These are phyloP conservation scores for Loris lydekkerianus DNA, from an alignment of 2,797 vertebrate species.

Conservation along the genomic window DNA sequence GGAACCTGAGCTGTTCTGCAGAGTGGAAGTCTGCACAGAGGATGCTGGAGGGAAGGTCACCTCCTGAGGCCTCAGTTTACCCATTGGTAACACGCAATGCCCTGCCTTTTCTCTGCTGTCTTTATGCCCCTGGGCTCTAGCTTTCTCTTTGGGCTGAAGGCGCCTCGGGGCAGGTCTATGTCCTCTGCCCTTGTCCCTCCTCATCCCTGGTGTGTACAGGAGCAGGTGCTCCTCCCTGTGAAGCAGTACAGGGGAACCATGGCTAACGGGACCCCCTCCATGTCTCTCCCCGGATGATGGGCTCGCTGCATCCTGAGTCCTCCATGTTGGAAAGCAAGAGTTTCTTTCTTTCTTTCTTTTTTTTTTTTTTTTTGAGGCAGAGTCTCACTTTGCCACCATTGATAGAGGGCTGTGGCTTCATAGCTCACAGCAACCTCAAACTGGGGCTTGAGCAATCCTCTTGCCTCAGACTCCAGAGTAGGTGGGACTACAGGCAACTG, in stretches of 20 bases:
- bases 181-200: neutral
- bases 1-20: neutral
- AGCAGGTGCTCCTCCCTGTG: no score
- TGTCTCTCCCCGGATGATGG: neutral
- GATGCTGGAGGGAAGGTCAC: neutral
- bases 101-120: neutral
- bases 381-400: no score
- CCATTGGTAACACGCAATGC: neutral
- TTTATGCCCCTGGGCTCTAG: no score
- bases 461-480: no score
- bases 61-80: neutral
- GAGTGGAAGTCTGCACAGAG: neutral
- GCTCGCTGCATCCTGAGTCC: neutral
- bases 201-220: no score
- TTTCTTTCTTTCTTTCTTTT: no score
- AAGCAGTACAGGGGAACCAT: fast-evolving
- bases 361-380: no score
- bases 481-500: no score
- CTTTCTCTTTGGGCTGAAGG: no score
- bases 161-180: neutral
- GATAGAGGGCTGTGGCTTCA: no score
- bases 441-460: no score
- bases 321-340: neutral
- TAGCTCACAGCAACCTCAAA: no score
- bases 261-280: neutral